Percentiles rank a stretch among this genome's conserved stretches.
Evolutionary conservation across 35 echinoderm and acorn worm genomes (phyloP).

Genomic region (Apostichopus parvimensis): DNA sequence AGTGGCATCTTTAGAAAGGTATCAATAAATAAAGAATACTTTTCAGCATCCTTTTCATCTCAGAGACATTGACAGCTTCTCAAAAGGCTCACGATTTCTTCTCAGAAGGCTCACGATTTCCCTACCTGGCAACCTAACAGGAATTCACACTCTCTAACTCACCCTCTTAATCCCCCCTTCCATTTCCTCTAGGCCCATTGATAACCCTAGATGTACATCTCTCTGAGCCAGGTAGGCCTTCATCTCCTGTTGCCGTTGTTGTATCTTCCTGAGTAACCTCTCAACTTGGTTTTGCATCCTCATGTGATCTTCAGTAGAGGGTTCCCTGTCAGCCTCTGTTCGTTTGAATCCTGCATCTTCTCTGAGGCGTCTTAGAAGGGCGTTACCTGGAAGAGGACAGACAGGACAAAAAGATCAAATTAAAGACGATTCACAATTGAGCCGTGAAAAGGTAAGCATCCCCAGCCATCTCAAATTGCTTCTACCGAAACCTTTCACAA

Average conservation of each 20-base stretch:
- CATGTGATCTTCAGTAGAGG: constrained; percentile 73
- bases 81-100: too few species aligned
- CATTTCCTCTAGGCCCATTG: constrained; percentile 78
- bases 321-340: constrained; percentile 54
- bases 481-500: too few species aligned
- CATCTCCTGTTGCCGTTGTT: constrained; percentile 83
- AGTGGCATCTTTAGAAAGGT: too few species aligned
- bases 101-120: too few species aligned
- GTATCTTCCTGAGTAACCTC: constrained; percentile 63
- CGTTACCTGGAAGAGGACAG: constrained; percentile 59
- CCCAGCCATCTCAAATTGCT: too few species aligned
- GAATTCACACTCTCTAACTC: not conserved
- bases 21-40: too few species aligned
- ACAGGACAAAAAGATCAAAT: too few species aligned
- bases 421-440: too few species aligned
- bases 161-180: constrained; percentile 94
- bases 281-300: constrained; percentile 72
- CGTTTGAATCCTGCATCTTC: constrained; percentile 72
- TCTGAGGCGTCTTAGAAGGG: constrained; percentile 66
- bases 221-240: constrained; percentile 79
- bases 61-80: too few species aligned
- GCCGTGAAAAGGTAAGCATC: too few species aligned
- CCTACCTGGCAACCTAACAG: too few species aligned
- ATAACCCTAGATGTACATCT: constrained; percentile 71
- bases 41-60: too few species aligned